phyloP scores from a whole-genome alignment of 2,888 invertebrate genomes.

The Eupithecia exiguata region DNA sequence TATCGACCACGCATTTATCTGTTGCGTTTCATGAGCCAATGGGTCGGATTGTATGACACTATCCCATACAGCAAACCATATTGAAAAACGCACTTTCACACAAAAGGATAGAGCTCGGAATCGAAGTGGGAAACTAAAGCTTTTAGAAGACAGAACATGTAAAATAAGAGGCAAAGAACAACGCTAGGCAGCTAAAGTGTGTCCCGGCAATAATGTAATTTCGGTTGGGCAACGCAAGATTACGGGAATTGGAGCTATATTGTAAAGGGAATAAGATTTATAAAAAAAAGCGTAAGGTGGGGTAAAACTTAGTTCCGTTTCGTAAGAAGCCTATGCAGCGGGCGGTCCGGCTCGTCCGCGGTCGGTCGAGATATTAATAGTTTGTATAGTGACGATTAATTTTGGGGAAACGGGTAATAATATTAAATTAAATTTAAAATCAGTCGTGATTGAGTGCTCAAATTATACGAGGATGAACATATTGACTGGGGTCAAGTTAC shows the following conservation, averaged over 20 bases:
- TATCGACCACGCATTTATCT: conserved; percentile 77
- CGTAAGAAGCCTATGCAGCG: conserved; percentile 62
- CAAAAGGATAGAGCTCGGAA: conserved; percentile 48
- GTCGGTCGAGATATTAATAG: conserved; percentile 69
- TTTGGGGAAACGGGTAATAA: conserved; percentile 59
- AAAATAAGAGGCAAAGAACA: conserved; percentile 70
- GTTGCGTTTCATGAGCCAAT: conserved; percentile 75
- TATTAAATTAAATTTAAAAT: conserved; percentile 56
- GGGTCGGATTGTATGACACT: conserved; percentile 75
- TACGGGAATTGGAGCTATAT: conserved; percentile 54
- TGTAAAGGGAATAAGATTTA: conserved; percentile 43
- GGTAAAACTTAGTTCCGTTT: conserved; percentile 37
- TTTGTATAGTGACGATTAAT: conserved; percentile 63
- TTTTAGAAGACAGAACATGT: conserved; percentile 60
- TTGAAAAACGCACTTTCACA: conserved; percentile 47
- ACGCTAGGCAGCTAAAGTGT: conserved; percentile 58
- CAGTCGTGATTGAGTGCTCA: conserved; percentile 50
- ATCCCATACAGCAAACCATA: conserved; percentile 52
- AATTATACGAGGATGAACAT: conserved; percentile 44
- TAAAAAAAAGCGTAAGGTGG: conserved; percentile 18
- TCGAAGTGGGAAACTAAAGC: conserved; percentile 38
- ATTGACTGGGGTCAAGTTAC: conserved; percentile 34
- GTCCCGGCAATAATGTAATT: conserved; percentile 47
- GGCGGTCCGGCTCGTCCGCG: conserved; percentile 65
- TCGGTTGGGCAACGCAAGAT: conserved; percentile 32